Percentiles rank a stretch among this genome's conserved stretches.
These are phyloP conservation scores for Dromius quadrimaculatus DNA, from an alignment of 2,888 invertebrate species.

Conservation along the genomic window DNA sequence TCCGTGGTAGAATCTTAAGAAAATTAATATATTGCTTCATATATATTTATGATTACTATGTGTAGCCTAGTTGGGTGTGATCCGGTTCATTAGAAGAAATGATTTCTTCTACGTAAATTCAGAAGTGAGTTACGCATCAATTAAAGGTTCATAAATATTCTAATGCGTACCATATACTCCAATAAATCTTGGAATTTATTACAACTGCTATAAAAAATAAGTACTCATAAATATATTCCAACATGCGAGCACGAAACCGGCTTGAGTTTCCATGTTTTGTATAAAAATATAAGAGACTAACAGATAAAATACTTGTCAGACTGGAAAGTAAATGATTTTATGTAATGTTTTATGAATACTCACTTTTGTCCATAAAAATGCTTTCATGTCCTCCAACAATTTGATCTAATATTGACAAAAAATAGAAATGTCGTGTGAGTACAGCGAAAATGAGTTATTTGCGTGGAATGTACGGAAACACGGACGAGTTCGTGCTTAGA, in stretches of 20 bases:
- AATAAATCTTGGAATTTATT: background rate
- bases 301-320: background rate
- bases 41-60: no score
- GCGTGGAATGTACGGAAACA: conserved; percentile 14
- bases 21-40: no score
- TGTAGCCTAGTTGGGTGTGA: no score
- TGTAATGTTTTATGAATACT: background rate
- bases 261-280: background rate
- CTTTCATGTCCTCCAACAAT: background rate
- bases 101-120: no score
- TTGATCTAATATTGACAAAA: conserved; percentile 17
- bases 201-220: background rate
- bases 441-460: conserved; percentile 33
- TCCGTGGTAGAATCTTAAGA: no score
- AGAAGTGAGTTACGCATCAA: no score
- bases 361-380: conserved; percentile 3
- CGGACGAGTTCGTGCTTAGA: conserved; percentile 20
- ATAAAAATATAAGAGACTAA: background rate
- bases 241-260: background rate
- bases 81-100: no score
- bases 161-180: no score
- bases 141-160: no score
- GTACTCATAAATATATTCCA: background rate
- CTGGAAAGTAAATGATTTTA: background rate
- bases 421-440: conserved; percentile 7